Conservation (phyloP, 2,797 vertebrate genomes). For the Xiphophorus birchmanni region DNA sequence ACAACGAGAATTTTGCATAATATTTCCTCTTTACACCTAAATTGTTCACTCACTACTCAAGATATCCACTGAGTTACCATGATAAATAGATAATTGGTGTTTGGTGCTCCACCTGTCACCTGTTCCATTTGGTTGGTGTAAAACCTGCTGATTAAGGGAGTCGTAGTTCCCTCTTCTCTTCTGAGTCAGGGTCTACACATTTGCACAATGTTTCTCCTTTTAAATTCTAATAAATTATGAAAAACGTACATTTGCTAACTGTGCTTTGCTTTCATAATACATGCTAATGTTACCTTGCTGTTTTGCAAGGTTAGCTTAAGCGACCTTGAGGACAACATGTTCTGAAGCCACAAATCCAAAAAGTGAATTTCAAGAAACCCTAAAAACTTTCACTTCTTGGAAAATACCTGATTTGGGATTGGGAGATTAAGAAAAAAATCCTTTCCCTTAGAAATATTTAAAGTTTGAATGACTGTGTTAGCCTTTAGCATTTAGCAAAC, state of each 20-base stretch:
- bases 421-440: conserved; percentile 46
- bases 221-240: neutral
- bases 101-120: neutral
- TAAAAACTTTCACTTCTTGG: conserved; percentile 23
- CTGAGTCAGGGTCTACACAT: conserved; percentile 4
- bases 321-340: conserved; percentile 70
- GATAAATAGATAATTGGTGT: neutral
- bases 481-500: conserved; percentile 67
- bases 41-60: neutral
- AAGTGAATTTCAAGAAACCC: conserved; percentile 49
- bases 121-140: neutral
- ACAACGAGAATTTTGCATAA: too few species aligned
- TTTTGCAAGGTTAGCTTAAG: conserved; percentile 64
- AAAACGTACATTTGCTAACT: conserved; percentile 16
- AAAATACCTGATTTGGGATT: conserved; percentile 50
- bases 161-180: neutral
- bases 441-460: conserved; percentile 53
- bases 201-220: conserved; percentile 8
- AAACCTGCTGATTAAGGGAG: neutral
- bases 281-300: conserved; percentile 62
- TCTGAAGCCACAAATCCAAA: conserved; percentile 56
- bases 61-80: neutral
- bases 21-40: neutral
- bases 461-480: conserved; percentile 62
- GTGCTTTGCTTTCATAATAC: conserved; percentile 52